A percentile compares a stretch with the other conserved stretches of the same genome.
These are phyloP conservation scores for Choloepus hoffmanni DNA, from an alignment of 2,113 vertebrate genomes.

Conservation along the genomic window DNA sequence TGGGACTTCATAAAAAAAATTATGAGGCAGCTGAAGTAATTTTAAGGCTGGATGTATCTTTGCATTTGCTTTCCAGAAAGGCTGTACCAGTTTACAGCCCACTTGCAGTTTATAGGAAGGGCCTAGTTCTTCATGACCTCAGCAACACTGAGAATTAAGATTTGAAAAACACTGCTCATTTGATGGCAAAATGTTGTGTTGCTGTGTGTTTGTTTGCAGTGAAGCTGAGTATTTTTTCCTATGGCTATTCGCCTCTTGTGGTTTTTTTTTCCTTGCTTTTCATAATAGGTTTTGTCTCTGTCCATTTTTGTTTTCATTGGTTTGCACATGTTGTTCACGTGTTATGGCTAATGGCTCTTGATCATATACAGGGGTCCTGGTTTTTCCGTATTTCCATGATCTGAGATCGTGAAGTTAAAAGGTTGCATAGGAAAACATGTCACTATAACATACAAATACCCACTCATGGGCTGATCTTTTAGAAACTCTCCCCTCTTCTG, in stretches of 20 bases:
- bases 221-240: conserved; percentile 6
- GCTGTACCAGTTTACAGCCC: conserved; percentile 63
- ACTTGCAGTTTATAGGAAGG: not conserved
- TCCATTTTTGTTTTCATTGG: not conserved
- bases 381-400: not conserved
- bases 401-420: not conserved
- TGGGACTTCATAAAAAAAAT: conserved; percentile 68
- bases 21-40: conserved; percentile 72
- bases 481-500: accelerated
- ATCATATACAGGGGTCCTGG: not conserved
- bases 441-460: not conserved
- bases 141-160: conserved; percentile 43
- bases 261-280: not conserved
- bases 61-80: conserved; percentile 68
- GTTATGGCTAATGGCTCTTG: not conserved
- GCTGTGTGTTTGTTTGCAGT: conserved; percentile 56
- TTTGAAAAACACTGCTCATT: conserved; percentile 67
- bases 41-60: conserved; percentile 62
- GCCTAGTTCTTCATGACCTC: conserved; percentile 14
- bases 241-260: not conserved
- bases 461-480: not conserved
- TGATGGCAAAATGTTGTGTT: conserved; percentile 43
- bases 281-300: not conserved
- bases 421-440: not conserved
- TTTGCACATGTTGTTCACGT: conserved; percentile 41